phyloP scores from a whole-genome alignment of 2,888 invertebrate genomes.

The Acrobeloides nanus region DNA sequence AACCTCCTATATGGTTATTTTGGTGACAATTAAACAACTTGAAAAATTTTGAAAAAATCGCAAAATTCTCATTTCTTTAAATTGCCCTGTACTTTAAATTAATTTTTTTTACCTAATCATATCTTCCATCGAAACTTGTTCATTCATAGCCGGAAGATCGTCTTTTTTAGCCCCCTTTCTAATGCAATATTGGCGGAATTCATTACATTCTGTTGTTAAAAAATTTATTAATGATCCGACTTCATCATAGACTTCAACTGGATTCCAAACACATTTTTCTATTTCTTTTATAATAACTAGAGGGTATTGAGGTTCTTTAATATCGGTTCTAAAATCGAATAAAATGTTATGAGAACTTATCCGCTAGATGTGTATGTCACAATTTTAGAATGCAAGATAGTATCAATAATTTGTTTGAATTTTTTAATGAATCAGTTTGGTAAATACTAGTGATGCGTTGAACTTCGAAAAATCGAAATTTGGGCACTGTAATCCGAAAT shows the following conservation, averaged over 20 bases:
- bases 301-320: constrained; percentile 5
- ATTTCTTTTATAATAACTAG: constrained; percentile 10
- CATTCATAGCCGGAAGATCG: constrained; percentile 8
- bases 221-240: constrained; percentile 12
- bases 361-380: too few relatives aligned
- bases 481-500: too few relatives aligned
- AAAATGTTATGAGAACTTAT: too few relatives aligned
- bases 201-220: constrained; percentile 41
- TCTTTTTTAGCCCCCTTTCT: constrained; percentile 31
- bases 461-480: constrained; percentile 15
- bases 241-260: constrained; percentile 14
- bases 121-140: constrained; percentile 15
- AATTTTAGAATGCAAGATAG: too few relatives aligned
- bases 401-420: background rate
- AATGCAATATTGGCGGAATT: constrained; percentile 40
- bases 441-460: constrained; percentile 8
- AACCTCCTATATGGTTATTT: too few relatives aligned
- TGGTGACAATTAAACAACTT: too few relatives aligned
- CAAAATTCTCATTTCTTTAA: too few relatives aligned
- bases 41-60: too few relatives aligned
- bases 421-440: background rate
- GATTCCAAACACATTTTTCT: constrained; percentile 3
- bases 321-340: too few relatives aligned
- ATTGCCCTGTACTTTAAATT: background rate
- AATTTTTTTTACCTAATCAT: constrained; percentile 12